Percentiles rank a stretch among this genome's conserved stretches.
Conservation (phyloP, 2,797 vertebrate genomes). For the Oryzias dopingdopingensis region DNA sequence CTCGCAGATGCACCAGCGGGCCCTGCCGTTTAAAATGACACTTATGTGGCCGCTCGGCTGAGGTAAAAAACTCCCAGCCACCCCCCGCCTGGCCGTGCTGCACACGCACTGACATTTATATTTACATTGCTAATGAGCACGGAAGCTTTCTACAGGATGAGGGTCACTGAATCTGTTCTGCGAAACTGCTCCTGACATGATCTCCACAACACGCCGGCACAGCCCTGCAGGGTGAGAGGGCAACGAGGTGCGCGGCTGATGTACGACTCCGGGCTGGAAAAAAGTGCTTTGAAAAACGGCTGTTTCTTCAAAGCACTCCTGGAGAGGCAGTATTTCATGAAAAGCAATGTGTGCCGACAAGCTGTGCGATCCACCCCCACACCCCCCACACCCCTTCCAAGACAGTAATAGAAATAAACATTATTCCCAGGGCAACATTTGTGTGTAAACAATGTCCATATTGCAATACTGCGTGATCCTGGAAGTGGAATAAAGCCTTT, state of each 20-base stretch:
- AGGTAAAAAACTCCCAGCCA: conserved; percentile 38
- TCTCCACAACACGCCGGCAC: conserved; percentile 3
- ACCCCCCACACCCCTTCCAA: conserved; percentile 34
- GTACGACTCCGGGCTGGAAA: conserved; percentile 32
- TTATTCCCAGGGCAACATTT: conserved; percentile 75
- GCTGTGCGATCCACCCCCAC: conserved; percentile 22
- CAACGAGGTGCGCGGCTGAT: conserved; percentile 34
- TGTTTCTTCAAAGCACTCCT: conserved; percentile 62
- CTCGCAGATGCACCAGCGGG: conserved; percentile 48
- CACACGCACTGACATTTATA: conserved; percentile 44
- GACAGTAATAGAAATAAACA: conserved; percentile 75
- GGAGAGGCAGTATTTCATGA: conserved; percentile 68
- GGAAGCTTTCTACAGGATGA: conserved; percentile 9
- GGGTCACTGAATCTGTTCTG: conserved; percentile 9
- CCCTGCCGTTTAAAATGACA: conserved; percentile 52
- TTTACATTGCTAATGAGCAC: conserved; percentile 40
- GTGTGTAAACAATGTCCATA: conserved; percentile 79
- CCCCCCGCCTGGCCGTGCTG: conserved; percentile 1
- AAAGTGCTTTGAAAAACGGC: conserved; percentile 47
- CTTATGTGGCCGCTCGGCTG: conserved; percentile 53
- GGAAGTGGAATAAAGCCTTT: conserved; percentile 77
- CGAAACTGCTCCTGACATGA: conserved; percentile 23
- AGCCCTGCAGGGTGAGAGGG: conserved; percentile 26
- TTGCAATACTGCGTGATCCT: conserved; percentile 69
- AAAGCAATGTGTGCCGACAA: conserved; percentile 67